phyloP scores from a whole-genome alignment of 2,888 invertebrate species.

The Spilosoma lubricipeda region DNA sequence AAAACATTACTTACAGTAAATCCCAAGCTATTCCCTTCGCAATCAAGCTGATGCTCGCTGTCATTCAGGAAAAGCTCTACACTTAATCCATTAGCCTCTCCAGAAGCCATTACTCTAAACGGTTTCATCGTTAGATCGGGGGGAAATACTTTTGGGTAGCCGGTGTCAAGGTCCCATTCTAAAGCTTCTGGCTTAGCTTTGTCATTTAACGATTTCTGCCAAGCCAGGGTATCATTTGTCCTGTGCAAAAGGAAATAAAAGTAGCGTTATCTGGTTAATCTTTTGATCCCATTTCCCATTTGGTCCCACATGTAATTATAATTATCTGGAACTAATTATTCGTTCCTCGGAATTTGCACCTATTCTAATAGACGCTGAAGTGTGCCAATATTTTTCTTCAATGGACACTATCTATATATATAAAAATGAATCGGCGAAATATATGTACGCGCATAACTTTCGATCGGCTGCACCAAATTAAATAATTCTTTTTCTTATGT shows the following conservation, averaged over 20 bases:
- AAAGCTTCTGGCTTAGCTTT: conserved; percentile 52
- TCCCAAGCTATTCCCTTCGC: conserved; percentile 79
- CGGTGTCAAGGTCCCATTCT: conserved; percentile 73
- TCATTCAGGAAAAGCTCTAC: conserved; percentile 78
- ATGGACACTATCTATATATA: no score
- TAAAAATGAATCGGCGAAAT: no score
- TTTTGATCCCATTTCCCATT: no score
- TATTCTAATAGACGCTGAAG: no score
- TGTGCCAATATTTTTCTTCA: no score
- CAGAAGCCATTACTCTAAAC: conserved; percentile 75
- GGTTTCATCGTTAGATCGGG: conserved; percentile 67
- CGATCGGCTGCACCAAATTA: no score
- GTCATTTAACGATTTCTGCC: conserved; percentile 70
- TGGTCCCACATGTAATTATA: no score
- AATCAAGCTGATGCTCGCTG: conserved; percentile 76
- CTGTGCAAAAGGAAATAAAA: conserved; percentile 50
- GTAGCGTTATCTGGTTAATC: no score
- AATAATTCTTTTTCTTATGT: no score
- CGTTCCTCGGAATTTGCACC: no score
- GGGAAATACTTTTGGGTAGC: conserved; percentile 76
- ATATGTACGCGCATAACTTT: no score
- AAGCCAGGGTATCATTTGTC: conserved; percentile 71
- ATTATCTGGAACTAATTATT: no score
- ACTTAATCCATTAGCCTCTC: conserved; percentile 75
- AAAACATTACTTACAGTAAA: conserved; percentile 71